These are phyloP conservation scores for Coenonympha arcania DNA, from an alignment of 2,888 invertebrate species.

Conservation along the genomic window DNA sequence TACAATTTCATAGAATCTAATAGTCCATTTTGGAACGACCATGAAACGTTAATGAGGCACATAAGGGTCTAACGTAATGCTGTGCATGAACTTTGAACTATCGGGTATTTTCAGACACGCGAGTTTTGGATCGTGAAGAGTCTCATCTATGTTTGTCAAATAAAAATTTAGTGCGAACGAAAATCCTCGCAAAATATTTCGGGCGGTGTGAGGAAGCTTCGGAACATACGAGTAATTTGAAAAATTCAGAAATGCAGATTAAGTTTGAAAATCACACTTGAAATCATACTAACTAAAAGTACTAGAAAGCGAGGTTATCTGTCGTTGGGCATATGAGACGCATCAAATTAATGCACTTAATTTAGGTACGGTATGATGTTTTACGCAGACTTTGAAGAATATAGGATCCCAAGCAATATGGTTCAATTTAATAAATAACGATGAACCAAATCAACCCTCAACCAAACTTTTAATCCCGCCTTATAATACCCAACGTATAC, in stretches of 20 bases:
- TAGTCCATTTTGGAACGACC: not conserved
- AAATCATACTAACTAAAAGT: slow-evolving; percentile 67
- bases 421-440: not conserved
- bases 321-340: slow-evolving; percentile 46
- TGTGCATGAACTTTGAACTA: slow-evolving; percentile 9
- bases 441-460: not conserved
- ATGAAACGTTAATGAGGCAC: not conserved
- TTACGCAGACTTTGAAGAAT: slow-evolving; percentile 38
- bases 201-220: slow-evolving; percentile 41
- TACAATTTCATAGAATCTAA: not conserved
- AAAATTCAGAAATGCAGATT: slow-evolving; percentile 57
- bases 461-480: slow-evolving; percentile 8
- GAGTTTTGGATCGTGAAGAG: not conserved
- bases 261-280: slow-evolving; percentile 66
- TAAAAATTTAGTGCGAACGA: slow-evolving; percentile 22
- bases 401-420: slow-evolving; percentile 4
- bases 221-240: slow-evolving; percentile 49
- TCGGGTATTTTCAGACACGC: not conserved
- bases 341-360: slow-evolving; percentile 49
- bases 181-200: slow-evolving; percentile 25
- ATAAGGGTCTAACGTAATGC: not conserved
- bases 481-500: slow-evolving; percentile 1
- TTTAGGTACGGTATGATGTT: slow-evolving; percentile 47
- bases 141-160: slow-evolving; percentile 9
- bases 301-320: slow-evolving; percentile 66